These are phyloP conservation scores for Exocentrus adspersus DNA, from an alignment of 2,888 invertebrate genomes.

Conservation along the genomic window DNA sequence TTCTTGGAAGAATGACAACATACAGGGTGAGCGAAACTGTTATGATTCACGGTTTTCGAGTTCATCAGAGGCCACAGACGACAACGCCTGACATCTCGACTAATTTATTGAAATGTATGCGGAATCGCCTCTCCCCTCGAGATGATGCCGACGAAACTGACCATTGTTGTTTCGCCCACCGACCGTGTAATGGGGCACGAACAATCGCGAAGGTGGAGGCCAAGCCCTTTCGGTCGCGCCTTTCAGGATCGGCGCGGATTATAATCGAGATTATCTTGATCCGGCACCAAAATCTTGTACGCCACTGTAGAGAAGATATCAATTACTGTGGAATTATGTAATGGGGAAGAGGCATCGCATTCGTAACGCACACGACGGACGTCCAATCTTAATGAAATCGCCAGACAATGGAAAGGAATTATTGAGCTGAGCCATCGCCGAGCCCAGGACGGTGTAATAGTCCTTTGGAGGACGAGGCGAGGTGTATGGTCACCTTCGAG, in stretches of 20 bases:
- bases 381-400: not conserved
- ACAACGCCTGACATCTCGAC: no score
- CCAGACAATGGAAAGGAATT: not conserved
- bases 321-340: no score
- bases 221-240: conserved; percentile 52
- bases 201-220: conserved; percentile 59
- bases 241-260: conserved; percentile 53
- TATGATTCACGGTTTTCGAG: not conserved
- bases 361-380: not conserved
- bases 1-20: not conserved
- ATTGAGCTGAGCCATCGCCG: not conserved
- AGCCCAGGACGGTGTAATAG: conserved; percentile 1
- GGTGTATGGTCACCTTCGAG: not conserved
- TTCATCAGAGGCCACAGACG: no score
- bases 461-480: not conserved
- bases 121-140: conserved; percentile 41
- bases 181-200: conserved; percentile 53
- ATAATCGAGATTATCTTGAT: no score
- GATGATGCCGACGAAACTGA: conserved; percentile 57
- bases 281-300: no score
- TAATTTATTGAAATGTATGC: conserved; percentile 40
- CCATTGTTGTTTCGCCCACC: conserved; percentile 60
- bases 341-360: no score
- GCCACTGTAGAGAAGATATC: no score
- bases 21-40: not conserved